Base-by-base conservation (phyloP, 2,888 invertebrate species). In the Mactromeris polynyma region DNA sequence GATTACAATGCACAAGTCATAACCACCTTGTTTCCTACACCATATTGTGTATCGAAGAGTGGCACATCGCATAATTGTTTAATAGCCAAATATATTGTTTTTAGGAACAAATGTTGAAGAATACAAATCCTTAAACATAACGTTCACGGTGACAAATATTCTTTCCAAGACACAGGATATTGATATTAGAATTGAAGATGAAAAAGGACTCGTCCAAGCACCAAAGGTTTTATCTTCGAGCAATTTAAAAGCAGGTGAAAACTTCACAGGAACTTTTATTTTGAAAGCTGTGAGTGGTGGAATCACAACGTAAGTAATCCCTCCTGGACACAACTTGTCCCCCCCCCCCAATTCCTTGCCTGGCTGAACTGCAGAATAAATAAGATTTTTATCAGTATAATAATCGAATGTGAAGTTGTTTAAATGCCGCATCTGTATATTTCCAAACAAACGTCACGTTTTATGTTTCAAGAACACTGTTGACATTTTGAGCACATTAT, bases 161-260 rank as follows among this genome's bases (percentile, higher is more conserved):
- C 82, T 80, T 6, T 42, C 80, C 21, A 83, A 26, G 6, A 79
- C 87, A 26, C 90, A 91, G 81, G 89, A 86, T n/a, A 40, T 91
- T 33, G 87, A 87, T 36, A 87, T 91, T 21, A 90, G 81, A 51
- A 91, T 92, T 40, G 81, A 87, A 58, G 92, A 92, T 79, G 87
- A 89, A 40, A 77, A 89, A 33, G n/a, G n/a, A 2, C 90, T 92
- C 81, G 85, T 89, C 7, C 81, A 80, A 33, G 21, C 36, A 19
- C 91, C 91, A 2, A 58, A 42, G 31, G 33, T 84, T 14, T 40
- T 81, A 26, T 9, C 86, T 19, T 79, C 80, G n/a, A 19, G 51
- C 9, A 64, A 81, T 11, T n/a, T 92, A 9, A 58, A 80, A 40
- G 40, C 92, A 36, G 86, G 86, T 7, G 64, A 78, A 36, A 92